Evolutionary conservation across 2,888 invertebrate genomes (phyloP).

Genomic region (Mythimna lalbum): DNA sequence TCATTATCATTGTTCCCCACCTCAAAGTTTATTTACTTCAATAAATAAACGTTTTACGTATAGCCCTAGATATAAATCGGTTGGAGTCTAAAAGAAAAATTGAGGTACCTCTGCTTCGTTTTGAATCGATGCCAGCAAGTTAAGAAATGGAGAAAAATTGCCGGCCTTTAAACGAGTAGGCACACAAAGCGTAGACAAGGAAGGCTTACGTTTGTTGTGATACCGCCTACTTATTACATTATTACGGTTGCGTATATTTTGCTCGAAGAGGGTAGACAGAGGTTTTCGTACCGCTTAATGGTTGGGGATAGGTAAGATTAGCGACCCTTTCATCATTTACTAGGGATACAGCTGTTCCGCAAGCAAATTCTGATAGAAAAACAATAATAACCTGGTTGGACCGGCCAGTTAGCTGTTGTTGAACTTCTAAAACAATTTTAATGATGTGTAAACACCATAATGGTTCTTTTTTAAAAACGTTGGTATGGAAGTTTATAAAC

Average conservation of each 20-base stretch:
- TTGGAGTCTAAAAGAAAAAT: constrained; percentile 53
- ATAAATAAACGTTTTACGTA: constrained; percentile 27
- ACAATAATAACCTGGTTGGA: neutral
- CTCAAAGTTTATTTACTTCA: constrained; percentile 1
- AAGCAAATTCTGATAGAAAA: constrained; percentile 5
- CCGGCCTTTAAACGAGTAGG: constrained; percentile 36
- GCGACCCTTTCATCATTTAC: constrained; percentile 10
- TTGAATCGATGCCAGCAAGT: constrained; percentile 58
- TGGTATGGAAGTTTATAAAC: too few relatives aligned
- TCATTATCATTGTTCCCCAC: neutral
- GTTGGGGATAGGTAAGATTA: constrained; percentile 25
- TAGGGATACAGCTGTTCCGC: neutral
- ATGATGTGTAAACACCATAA: too few relatives aligned
- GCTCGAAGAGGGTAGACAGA: constrained; percentile 31
- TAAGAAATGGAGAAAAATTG: constrained; percentile 61
- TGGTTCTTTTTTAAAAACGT: too few relatives aligned
- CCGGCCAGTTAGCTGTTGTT: neutral
- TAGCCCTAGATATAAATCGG: constrained; percentile 40
- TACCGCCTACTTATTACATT: constrained; percentile 40
- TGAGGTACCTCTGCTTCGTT: constrained; percentile 50
- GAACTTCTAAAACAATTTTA: neutral
- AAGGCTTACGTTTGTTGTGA: constrained; percentile 39
- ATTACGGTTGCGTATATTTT: constrained; percentile 23
- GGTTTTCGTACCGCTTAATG: constrained; percentile 13
- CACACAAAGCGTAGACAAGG: constrained; percentile 46